Evolutionary conservation across 1,140 invertebrate genomes (phyloP).

Genomic region (Drosophila parvula): DNA sequence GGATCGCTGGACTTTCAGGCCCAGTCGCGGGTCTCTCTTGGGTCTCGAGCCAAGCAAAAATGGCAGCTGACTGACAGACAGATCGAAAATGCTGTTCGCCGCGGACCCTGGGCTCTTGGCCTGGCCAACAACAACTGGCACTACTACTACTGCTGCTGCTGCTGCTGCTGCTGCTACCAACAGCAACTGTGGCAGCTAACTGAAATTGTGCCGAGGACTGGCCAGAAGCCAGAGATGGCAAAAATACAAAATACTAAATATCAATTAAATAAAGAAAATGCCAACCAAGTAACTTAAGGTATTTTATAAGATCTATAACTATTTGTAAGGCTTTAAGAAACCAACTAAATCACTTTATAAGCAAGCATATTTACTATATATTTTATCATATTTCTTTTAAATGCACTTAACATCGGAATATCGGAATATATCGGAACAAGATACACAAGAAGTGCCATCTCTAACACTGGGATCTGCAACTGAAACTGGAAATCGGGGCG

Average conservation of each 20-base stretch:
- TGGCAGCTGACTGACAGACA: slow-evolving; percentile 81
- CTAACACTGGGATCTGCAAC: slow-evolving; percentile 22
- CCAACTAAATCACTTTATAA: no score
- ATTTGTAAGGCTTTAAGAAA: no score
- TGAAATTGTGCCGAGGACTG: slow-evolving; percentile 70
- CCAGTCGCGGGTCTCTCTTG: slow-evolving; percentile 4
- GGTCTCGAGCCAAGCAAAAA: slow-evolving; percentile 68
- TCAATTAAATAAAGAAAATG: not conserved
- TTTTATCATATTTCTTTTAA: no score
- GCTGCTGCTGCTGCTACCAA: slow-evolving; percentile 22
- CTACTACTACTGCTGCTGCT: not conserved
- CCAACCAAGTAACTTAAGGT: no score
- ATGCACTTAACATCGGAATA: no score
- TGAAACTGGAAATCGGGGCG: slow-evolving; percentile 35
- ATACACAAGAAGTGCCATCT: slow-evolving; percentile 4
- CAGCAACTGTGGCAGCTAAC: slow-evolving; percentile 49
- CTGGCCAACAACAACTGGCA: slow-evolving; percentile 7
- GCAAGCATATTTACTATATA: no score
- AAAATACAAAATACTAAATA: not conserved
- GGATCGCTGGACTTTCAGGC: no score
- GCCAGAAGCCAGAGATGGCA: slow-evolving; percentile 37
- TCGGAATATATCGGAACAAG: not conserved
- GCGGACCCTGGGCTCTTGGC: slow-evolving; percentile 26
- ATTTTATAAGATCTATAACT: no score
- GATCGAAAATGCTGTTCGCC: slow-evolving; percentile 75